Conservation (phyloP, 2,113 vertebrate genomes). For the Galeopterus variegatus region DNA sequence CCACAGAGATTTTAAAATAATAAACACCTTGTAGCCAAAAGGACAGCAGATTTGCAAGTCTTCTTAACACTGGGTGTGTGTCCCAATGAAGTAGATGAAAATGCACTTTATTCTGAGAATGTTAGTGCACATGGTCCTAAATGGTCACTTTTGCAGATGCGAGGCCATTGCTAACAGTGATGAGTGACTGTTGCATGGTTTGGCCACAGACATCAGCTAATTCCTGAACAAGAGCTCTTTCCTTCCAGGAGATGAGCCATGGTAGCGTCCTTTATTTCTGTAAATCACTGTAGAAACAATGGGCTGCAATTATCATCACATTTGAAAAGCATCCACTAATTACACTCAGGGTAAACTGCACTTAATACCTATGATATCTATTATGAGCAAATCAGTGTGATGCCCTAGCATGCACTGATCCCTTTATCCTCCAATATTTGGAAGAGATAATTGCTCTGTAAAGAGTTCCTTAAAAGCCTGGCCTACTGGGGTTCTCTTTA, state of each 20-base stretch:
- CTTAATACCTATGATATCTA: slow-evolving; percentile 80
- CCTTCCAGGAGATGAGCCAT: background rate
- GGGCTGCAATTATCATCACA: slow-evolving; percentile 59
- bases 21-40: background rate
- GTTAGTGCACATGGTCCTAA: too few relatives aligned
- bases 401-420: slow-evolving; percentile 46
- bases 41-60: background rate
- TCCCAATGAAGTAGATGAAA: background rate
- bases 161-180: background rate
- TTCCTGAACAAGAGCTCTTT: background rate
- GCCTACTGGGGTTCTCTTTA: background rate
- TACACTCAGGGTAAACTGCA: slow-evolving; percentile 77
- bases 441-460: slow-evolving; percentile 64
- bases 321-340: slow-evolving; percentile 77
- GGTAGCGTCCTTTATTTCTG: background rate
- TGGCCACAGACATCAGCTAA: background rate
- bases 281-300: slow-evolving; percentile 78
- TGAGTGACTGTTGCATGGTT: background rate
- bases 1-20: background rate
- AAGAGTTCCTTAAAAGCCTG: slow-evolving; percentile 63
- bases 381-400: slow-evolving; percentile 77
- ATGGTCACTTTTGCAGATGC: background rate
- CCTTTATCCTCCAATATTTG: slow-evolving; percentile 73
- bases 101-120: background rate
- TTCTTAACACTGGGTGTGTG: background rate